A percentile compares a stretch with the other conserved stretches of the same genome.
These are phyloP conservation scores for Sebastes steindachneri DNA, from an alignment of 2,797 vertebrate species.

Conservation along the genomic window DNA sequence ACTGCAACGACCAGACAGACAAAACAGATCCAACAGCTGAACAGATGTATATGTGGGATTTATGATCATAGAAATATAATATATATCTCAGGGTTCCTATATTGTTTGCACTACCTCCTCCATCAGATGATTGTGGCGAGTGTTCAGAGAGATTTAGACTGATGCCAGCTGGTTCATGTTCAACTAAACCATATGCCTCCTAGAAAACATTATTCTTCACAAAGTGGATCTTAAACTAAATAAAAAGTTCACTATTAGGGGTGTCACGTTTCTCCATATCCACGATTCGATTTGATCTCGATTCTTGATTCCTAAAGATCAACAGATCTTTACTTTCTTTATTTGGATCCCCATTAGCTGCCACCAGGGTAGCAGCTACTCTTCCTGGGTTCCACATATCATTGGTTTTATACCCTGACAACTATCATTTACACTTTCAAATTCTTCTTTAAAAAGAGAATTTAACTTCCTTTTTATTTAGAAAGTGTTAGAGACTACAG, in stretches of 20 bases:
- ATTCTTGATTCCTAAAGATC: no score
- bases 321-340: no score
- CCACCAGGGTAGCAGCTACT: no score
- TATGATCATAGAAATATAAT: not conserved
- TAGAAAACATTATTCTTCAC: not conserved
- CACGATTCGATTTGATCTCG: no score
- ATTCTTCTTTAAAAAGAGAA: no score
- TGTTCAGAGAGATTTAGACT: not conserved
- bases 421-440: no score
- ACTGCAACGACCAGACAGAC: constrained; percentile 72
- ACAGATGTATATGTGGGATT: not conserved
- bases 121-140: not conserved
- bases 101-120: not conserved
- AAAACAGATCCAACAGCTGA: not conserved
- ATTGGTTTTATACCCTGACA: no score
- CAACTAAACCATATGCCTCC: not conserved
- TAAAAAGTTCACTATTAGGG: not conserved
- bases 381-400: no score
- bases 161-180: not conserved
- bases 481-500: no score
- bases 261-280: no score
- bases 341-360: no score
- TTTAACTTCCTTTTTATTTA: no score
- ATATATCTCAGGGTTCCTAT: not conserved
- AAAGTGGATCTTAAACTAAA: not conserved